These are phyloP conservation scores for Spermophilus dauricus DNA, from an alignment of 2,113 vertebrate species.

Conservation along the genomic window DNA sequence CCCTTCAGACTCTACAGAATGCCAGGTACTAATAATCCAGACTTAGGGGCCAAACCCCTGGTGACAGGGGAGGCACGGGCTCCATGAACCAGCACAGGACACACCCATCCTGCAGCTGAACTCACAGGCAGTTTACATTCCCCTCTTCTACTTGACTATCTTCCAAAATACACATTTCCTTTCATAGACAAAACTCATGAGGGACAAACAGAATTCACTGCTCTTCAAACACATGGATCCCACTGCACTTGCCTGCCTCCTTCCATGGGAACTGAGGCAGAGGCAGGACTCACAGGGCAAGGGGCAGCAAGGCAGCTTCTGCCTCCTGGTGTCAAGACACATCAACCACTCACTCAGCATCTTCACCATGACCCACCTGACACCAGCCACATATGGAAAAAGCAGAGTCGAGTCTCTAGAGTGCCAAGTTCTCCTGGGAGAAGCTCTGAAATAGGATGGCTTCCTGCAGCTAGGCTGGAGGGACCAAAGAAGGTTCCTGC, in stretches of 20 bases:
- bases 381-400: neutral
- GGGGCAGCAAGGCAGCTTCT: accelerated
- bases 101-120: neutral
- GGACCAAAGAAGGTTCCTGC: neutral
- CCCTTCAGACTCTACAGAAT: neutral
- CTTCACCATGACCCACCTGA: neutral
- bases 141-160: neutral
- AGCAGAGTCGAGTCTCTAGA: neutral
- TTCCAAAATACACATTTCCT: neutral
- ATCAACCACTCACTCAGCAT: neutral
- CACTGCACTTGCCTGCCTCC: neutral
- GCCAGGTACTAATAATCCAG: neutral
- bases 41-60: neutral
- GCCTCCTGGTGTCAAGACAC: neutral
- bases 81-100: neutral
- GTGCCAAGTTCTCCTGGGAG: neutral
- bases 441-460: neutral
- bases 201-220: neutral
- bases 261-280: too few relatives aligned
- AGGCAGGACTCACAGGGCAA: accelerated
- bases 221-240: neutral
- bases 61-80: neutral
- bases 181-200: neutral
- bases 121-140: neutral
- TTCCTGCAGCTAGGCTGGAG: neutral